These are phyloP conservation scores for Elaeidobius kamerunicus DNA, from an alignment of 2,888 invertebrate species.

Conservation along the genomic window DNA sequence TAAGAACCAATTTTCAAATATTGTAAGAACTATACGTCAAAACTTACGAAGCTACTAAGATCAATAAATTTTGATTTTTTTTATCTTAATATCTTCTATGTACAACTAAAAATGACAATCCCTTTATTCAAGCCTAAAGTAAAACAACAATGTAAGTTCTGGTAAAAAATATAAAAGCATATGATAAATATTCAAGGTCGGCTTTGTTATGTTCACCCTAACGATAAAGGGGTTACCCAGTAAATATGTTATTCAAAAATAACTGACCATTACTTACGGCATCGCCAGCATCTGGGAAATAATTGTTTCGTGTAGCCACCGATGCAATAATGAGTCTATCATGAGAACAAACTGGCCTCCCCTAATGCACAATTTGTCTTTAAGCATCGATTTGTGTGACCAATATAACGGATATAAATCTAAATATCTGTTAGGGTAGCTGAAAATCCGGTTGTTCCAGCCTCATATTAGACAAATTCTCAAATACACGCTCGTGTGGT, in stretches of 20 bases:
- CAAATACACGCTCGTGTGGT: slow-evolving; percentile 33
- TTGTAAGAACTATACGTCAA: too few relatives aligned
- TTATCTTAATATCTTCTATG: too few relatives aligned
- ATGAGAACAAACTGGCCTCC: slow-evolving; percentile 22
- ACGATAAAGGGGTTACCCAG: slow-evolving; percentile 6
- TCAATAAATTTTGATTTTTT: too few relatives aligned
- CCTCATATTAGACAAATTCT: slow-evolving; percentile 28
- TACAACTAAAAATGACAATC: too few relatives aligned
- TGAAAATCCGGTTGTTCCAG: slow-evolving; percentile 29
- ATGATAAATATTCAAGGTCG: slow-evolving; percentile 9
- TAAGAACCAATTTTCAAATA: too few relatives aligned
- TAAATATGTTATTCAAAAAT: slow-evolving; percentile 4
- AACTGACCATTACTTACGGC: slow-evolving; percentile 21
- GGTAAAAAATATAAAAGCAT: too few relatives aligned
- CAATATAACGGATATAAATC: slow-evolving; percentile 37
- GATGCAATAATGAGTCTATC: slow-evolving; percentile 10
- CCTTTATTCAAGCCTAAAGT: too few relatives aligned
- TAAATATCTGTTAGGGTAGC: slow-evolving; percentile 36
- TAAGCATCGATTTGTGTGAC: slow-evolving; percentile 33
- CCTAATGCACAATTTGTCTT: slow-evolving; percentile 25
- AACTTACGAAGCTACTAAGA: too few relatives aligned
- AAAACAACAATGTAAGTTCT: too few relatives aligned
- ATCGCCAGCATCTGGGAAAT: slow-evolving; percentile 13
- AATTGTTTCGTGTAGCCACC: slow-evolving; percentile 12
- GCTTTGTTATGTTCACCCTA: not conserved